Evolutionary conservation across 2,113 vertebrate species (phyloP).

Genomic region (Anthoscopus minutus): DNA sequence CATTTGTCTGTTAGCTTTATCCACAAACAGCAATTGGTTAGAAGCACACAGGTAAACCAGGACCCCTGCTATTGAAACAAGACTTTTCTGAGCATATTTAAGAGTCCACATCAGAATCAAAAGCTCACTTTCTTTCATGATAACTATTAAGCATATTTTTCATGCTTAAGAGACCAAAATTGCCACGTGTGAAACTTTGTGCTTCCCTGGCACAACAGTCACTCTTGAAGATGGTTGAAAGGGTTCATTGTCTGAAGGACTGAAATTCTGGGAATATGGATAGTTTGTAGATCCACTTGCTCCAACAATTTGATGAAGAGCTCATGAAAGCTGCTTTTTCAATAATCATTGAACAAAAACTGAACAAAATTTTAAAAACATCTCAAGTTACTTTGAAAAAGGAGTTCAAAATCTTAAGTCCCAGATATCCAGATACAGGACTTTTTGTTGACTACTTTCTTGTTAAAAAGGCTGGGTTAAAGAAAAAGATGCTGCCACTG

Average conservation of each 20-base stretch:
- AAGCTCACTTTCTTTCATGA: background rate
- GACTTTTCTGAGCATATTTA: background rate
- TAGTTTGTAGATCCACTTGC: background rate
- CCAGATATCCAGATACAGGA: background rate
- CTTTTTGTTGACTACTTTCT: background rate
- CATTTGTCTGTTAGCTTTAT: background rate
- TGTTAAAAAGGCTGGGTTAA: background rate
- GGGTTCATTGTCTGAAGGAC: background rate
- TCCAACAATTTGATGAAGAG: background rate
- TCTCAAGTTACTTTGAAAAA: background rate
- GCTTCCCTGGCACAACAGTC: background rate
- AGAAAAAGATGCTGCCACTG: background rate
- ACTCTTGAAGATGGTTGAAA: background rate
- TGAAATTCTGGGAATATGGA: background rate
- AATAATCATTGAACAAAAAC: background rate
- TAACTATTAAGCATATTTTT: background rate
- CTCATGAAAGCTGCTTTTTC: background rate
- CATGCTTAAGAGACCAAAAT: background rate
- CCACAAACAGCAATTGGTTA: background rate
- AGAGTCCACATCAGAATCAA: background rate
- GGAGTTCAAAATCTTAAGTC: background rate
- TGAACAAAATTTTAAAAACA: background rate
- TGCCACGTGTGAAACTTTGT: background rate
- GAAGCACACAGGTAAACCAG: background rate
- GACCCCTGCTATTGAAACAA: background rate